Evolutionary conservation across 2,888 invertebrate species (phyloP), one percentile per base, ranked within the genome.

Genomic region (Mimas tiliae): DNA sequence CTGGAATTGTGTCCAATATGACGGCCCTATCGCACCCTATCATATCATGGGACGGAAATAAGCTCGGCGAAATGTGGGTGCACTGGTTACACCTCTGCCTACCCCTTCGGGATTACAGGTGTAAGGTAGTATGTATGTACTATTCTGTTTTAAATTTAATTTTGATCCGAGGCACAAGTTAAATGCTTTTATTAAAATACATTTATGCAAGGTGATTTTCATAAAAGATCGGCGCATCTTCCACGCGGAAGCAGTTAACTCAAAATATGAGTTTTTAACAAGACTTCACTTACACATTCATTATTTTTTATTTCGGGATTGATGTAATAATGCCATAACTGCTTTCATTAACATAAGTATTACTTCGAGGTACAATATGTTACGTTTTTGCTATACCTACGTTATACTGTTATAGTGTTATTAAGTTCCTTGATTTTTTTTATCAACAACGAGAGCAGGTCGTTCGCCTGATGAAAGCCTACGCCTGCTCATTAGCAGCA

Each of bases 211-310:
- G 19, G 58, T 19, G 42, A 58, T 58, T 58, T 58, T 58, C 19
- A 38, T 58, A 58, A 58, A 58, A 16, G 42, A 42, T 58, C 72
- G 69, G 65, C 72, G 69, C 68, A 65, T 69, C 67, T 67, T 74
- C 69, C 71, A 81, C 74, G 76, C 82, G 83, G 82, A 58, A 58
- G 58, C 58, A 38, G 42, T 58, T 58, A 58, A 58, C 58, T 58
- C 79, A 81, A 86, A 82, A 85, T 86, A 87, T 80, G 84, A 81
- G 80, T 70, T 86, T 84, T 85, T 88, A 89, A 88, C 86, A 83
- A 88, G 87, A 69, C 70, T 73, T 68, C 42, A 65, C 64, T 68
- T 51, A 58, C 58, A 42, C 21, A 58, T 58, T 58, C 58, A 58
- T 52, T 52, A 52, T 42, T 55, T 55, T 58, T 58, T 58, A 58